phyloP scores from a whole-genome alignment of 1,140 invertebrate genomes.

The Euwallacea similis region DNA sequence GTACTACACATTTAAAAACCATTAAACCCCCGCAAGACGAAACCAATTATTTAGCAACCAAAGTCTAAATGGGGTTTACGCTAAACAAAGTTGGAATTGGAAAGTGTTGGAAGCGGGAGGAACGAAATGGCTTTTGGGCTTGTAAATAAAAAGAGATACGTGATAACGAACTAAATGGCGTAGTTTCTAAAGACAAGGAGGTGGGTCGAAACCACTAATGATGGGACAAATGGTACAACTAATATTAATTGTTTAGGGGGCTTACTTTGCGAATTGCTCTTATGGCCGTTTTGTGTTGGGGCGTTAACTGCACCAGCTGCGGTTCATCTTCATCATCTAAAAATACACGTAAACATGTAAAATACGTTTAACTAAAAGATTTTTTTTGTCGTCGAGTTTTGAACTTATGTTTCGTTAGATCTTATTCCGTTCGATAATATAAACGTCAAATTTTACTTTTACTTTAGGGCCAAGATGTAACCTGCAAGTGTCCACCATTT shows the following conservation, averaged over 20 bases:
- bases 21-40: too few relatives aligned
- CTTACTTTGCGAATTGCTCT: slow-evolving; percentile 88
- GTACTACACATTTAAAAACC: too few relatives aligned
- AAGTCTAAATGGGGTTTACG: not conserved
- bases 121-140: slow-evolving; percentile 13
- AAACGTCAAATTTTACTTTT: too few relatives aligned
- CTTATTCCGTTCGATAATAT: too few relatives aligned
- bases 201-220: not conserved
- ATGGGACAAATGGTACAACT: not conserved
- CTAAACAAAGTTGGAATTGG: too few relatives aligned
- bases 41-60: not conserved
- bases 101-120: not conserved
- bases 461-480: too few relatives aligned
- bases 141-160: slow-evolving; percentile 9
- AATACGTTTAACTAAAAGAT: not conserved
- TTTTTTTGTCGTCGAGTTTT: too few relatives aligned
- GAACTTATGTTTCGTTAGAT: too few relatives aligned
- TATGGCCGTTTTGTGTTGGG: slow-evolving; percentile 88
- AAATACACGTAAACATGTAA: slow-evolving; percentile 41
- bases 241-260: not conserved
- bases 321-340: slow-evolving; percentile 79
- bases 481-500: too few relatives aligned
- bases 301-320: slow-evolving; percentile 76
- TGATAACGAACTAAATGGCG: slow-evolving; percentile 7
- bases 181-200: not conserved